Evolutionary conservation across 2,888 invertebrate species (phyloP).

Genomic region (Rhyacophila evoluta): DNA sequence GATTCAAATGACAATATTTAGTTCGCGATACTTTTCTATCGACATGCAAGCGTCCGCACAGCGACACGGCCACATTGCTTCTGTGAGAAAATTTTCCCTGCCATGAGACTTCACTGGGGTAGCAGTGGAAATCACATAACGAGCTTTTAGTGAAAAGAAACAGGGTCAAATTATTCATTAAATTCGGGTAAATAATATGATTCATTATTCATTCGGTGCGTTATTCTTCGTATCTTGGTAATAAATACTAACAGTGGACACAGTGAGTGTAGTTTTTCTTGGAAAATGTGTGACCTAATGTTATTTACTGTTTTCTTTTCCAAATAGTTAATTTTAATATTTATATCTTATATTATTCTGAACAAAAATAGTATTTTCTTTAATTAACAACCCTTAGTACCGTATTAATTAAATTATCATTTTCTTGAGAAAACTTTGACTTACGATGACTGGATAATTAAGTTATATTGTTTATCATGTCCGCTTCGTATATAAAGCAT

Average conservation of each 20-base stretch:
- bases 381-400: no score
- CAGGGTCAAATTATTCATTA: slow-evolving; percentile 13
- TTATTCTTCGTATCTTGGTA: background rate
- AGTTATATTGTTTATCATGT: no score
- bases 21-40: background rate
- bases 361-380: no score
- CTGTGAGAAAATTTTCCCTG: slow-evolving; percentile 5
- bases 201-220: background rate
- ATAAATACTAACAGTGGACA: background rate
- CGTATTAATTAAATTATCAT: no score
- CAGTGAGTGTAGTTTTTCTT: no score
- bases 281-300: no score
- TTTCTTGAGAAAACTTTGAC: no score
- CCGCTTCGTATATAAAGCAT: no score
- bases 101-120: slow-evolving; percentile 1
- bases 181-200: background rate
- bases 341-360: no score
- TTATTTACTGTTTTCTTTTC: no score
- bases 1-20: background rate
- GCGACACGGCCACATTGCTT: background rate
- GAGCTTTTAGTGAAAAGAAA: background rate
- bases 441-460: no score
- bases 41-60: background rate
- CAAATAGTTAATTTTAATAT: no score
- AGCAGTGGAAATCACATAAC: background rate